Base-by-base conservation (phyloP, 1,140 invertebrate species). In the Leptoteleia sp. region DNA sequence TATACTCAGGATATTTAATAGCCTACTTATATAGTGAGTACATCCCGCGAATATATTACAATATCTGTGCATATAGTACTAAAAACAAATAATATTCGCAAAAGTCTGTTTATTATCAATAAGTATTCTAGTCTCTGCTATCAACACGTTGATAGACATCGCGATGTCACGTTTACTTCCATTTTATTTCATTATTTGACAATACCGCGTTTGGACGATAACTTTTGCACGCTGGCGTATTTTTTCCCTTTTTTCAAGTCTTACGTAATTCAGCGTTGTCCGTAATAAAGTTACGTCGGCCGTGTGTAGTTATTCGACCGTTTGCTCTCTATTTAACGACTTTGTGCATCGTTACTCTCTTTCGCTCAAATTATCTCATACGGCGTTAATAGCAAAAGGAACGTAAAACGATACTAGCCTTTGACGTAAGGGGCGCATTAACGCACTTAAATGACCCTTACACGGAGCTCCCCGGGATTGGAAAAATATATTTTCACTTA, bases 341-440 rank as follows among this genome's bases (percentile, higher is more conserved):
- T 40, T 38, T 38, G 48, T 67, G 42, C 55, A 22, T 70, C 57
- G 73, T 76, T 76, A 76, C 57, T 47, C 40, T 64, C 64, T 70
- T 64, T 70, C 65, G 57, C 38, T 64, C 48, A 62, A 76, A 70
- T 76, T 76, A 76, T 70, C 65, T 76, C 73, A 76, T 70, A 76
- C 54, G 61, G 64, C 64, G 57, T 70, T 76, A 64, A 76, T 76
- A 65, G 65, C 48, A 35, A 50, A 48, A 43, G 57, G 33, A 70
- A 70, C 64, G 50, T 70, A 70, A 70, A 76, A 55, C 59, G 64
- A 76, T 68, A 29, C 64, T 70, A 27, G 64, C 70, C 48, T 57
- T 68, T 62, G 64, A 54, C 48, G 57, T 64, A 70, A 76, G 52
- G 52, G 22, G 54, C 62, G 40, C 27, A 70, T 64, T 76, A 76